A percentile compares a stretch with the other conserved stretches of the same genome.
Evolutionary conservation across 2,888 invertebrate genomes (phyloP).

Genomic region (Carterocephalus palaemon): DNA sequence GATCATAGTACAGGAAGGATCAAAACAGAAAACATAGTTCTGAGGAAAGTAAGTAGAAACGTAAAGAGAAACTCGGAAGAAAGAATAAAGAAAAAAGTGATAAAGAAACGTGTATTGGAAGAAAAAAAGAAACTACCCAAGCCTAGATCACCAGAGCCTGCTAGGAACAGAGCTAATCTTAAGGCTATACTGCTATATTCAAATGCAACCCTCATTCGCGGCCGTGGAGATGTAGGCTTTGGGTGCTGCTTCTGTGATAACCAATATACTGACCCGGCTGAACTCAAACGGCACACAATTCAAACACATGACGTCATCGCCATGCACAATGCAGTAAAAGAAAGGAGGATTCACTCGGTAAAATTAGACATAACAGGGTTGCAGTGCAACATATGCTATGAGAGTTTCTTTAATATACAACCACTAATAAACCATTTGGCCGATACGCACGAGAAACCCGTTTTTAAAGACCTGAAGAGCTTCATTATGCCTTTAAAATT

Average conservation of each 20-base stretch:
- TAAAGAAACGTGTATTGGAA: background rate
- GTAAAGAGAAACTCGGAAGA: background rate
- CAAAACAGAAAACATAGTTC: slow-evolving; percentile 2
- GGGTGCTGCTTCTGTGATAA: slow-evolving; percentile 44
- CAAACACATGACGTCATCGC: slow-evolving; percentile 36
- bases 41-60: slow-evolving; percentile 9
- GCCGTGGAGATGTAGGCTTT: slow-evolving; percentile 44
- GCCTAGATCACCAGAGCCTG: slow-evolving; percentile 11
- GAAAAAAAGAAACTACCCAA: slow-evolving; percentile 4
- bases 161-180: slow-evolving; percentile 36
- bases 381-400: slow-evolving; percentile 29
- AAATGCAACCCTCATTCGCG: slow-evolving; percentile 52
- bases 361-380: slow-evolving; percentile 47
- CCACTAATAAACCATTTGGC: slow-evolving; percentile 24
- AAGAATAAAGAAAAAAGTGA: background rate
- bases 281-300: slow-evolving; percentile 45
- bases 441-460: slow-evolving; percentile 3
- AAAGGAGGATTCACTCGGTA: slow-evolving; percentile 41
- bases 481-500: slow-evolving; percentile 29
- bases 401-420: slow-evolving; percentile 19
- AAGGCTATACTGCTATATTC: slow-evolving; percentile 42
- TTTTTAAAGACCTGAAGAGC: slow-evolving; percentile 19
- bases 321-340: slow-evolving; percentile 40
- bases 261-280: slow-evolving; percentile 38
- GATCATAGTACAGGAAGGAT: slow-evolving; percentile 11